Percentiles rank a stretch among this genome's conserved stretches.
Evolutionary conservation across 2,888 invertebrate genomes (phyloP).

Genomic region (Pegoplata infirma): DNA sequence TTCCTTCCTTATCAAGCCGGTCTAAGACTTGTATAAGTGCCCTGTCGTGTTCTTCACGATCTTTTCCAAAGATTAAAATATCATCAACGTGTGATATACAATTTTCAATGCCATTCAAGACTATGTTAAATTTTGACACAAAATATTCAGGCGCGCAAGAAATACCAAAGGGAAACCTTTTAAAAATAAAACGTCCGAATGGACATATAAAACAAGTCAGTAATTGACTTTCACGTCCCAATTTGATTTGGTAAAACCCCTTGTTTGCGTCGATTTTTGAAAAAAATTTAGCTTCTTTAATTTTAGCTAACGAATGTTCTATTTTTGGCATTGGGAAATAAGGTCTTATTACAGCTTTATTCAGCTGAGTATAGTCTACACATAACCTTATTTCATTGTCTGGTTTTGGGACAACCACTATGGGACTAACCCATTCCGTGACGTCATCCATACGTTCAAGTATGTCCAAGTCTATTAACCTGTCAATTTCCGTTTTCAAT

Average conservation of each 20-base stretch:
- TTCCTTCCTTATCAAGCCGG: too few species aligned
- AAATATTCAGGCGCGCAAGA: constrained; percentile 40
- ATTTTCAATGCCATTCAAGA: constrained; percentile 20
- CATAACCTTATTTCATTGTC: neutral
- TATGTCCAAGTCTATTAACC: neutral
- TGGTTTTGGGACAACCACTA: neutral
- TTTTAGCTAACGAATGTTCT: neutral
- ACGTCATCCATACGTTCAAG: constrained; percentile 5
- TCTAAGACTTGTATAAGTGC: too few species aligned
- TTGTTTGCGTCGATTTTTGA: neutral
- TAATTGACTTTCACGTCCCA: neutral
- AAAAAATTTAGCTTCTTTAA: neutral
- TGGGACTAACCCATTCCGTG: constrained; percentile 16
- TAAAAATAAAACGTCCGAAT: constrained; percentile 40
- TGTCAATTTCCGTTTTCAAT: neutral
- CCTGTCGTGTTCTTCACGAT: too few species aligned
- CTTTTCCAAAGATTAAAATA: constrained; percentile 32
- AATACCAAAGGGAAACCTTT: constrained; percentile 35
- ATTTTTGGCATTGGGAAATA: neutral
- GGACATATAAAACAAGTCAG: constrained; percentile 27
- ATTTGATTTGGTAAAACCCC: constrained; percentile 8
- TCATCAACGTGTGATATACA: constrained; percentile 30
- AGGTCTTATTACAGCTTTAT: neutral
- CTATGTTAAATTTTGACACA: constrained; percentile 34
- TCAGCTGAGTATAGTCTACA: neutral